Conservation (phyloP, 2,888 invertebrate genomes). For the Pachydiplax longipennis region DNA sequence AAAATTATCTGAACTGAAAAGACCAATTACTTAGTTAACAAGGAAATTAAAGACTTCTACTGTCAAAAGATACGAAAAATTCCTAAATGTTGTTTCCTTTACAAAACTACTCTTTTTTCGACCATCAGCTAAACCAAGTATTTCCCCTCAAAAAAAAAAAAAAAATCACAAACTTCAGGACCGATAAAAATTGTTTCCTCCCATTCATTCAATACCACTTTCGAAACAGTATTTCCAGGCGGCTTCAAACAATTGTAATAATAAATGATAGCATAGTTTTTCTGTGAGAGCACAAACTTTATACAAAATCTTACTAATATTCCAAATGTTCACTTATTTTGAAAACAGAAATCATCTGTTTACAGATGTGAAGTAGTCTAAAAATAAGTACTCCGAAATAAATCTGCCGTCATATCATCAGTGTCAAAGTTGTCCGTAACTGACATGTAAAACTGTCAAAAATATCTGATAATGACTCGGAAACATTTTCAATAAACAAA, state of each 20-base stretch:
- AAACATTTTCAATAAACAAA: not conserved
- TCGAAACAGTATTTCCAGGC: not conserved
- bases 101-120: not conserved
- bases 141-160: too few species aligned
- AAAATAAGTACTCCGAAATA: conserved; percentile 37
- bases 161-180: too few species aligned
- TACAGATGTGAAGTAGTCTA: conserved; percentile 31
- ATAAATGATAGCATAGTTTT: not conserved
- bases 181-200: too few species aligned
- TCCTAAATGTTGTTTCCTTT: not conserved
- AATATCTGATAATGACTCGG: not conserved
- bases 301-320: not conserved
- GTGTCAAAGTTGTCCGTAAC: not conserved
- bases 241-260: not conserved
- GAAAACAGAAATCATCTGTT: conserved; percentile 42
- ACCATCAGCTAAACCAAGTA: too few species aligned
- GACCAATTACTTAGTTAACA: not conserved
- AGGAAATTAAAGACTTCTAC: too few species aligned
- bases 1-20: not conserved
- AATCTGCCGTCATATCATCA: conserved; percentile 20
- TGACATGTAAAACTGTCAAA: not conserved
- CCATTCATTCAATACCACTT: too few species aligned
- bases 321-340: not conserved
- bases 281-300: not conserved
- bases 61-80: too few species aligned